Evolutionary conservation across 2,113 vertebrate genomes (phyloP).

Genomic region (Orycteropus afer): DNA sequence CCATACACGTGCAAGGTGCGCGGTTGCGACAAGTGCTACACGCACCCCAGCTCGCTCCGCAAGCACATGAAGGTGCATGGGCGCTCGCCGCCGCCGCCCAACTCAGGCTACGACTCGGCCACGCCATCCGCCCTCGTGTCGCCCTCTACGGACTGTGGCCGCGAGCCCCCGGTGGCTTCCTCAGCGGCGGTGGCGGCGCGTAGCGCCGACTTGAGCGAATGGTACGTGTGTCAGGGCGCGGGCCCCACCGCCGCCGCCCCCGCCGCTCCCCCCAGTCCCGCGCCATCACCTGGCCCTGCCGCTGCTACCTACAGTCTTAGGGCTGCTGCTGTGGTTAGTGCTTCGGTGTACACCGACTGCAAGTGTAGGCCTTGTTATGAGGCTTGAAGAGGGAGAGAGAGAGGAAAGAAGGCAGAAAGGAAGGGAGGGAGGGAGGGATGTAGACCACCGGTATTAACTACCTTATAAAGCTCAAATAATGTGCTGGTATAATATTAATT

Average conservation of each 20-base stretch:
- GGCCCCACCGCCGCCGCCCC: conserved; percentile 87
- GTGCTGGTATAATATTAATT: neutral
- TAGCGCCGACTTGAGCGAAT: conserved; percentile 94
- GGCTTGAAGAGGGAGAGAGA: neutral
- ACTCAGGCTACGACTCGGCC: conserved; percentile 96
- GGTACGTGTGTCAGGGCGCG: conserved; percentile 96
- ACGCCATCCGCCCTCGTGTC: conserved; percentile 92
- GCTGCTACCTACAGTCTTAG: conserved; percentile 44
- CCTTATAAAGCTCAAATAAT: neutral
- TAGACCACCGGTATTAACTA: neutral
- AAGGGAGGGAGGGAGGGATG: neutral
- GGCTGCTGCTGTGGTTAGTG: neutral
- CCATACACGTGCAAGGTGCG: conserved; percentile 99
- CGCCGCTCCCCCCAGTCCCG: conserved; percentile 86
- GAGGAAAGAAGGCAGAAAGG: neutral
- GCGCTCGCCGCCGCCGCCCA: conserved; percentile 96
- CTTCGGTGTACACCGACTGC: conserved; percentile 79
- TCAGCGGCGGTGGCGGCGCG: conserved; percentile 87
- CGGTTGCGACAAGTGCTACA: conserved; percentile 99
- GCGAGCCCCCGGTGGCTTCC: conserved; percentile 88
- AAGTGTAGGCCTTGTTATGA: conserved; percentile 82
- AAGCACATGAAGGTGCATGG: conserved; percentile 99
- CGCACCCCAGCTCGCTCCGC: conserved; percentile 97
- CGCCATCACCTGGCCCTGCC: conserved; percentile 86
- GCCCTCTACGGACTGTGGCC: conserved; percentile 94